Evolutionary conservation across 2,113 vertebrate species (phyloP).

Genomic region (Limnothrissa miodon): DNA sequence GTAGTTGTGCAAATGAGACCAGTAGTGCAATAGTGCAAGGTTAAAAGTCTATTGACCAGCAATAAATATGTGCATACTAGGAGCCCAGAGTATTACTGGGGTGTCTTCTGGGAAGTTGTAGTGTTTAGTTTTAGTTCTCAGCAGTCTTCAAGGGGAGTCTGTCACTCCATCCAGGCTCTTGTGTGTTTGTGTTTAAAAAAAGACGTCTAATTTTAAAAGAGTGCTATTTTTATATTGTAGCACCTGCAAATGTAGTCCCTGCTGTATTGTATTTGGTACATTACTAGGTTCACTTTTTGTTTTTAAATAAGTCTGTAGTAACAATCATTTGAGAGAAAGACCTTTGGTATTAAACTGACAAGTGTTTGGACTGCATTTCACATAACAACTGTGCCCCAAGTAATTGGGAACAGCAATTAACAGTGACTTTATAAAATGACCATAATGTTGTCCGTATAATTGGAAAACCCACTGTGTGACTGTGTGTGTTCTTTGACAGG

Average conservation of each 20-base stretch:
- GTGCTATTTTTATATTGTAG: not conserved
- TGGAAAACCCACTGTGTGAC: not conserved
- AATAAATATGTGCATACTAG: too few relatives aligned
- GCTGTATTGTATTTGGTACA: not conserved
- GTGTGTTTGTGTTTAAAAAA: not conserved
- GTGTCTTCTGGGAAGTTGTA: not conserved
- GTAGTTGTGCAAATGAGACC: too few relatives aligned
- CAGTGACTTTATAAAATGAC: too few relatives aligned
- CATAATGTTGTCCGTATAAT: not conserved
- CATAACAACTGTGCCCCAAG: not conserved
- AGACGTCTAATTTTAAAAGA: not conserved
- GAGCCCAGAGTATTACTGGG: not conserved
- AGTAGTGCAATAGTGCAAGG: too few relatives aligned
- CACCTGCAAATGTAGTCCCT: not conserved
- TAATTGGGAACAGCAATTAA: not conserved
- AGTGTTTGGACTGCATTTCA: not conserved
- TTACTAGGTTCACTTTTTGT: not conserved
- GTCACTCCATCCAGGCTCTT: not conserved
- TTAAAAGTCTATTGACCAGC: too few relatives aligned
- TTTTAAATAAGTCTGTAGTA: not conserved
- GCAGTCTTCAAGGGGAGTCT: not conserved
- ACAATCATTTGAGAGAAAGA: too few relatives aligned
- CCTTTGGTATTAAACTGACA: not conserved
- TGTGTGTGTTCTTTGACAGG: constrained; percentile 27
- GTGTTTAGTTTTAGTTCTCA: not conserved